Base-by-base conservation (phyloP, 2,797 vertebrate genomes). In the Vespertilio murinus region DNA sequence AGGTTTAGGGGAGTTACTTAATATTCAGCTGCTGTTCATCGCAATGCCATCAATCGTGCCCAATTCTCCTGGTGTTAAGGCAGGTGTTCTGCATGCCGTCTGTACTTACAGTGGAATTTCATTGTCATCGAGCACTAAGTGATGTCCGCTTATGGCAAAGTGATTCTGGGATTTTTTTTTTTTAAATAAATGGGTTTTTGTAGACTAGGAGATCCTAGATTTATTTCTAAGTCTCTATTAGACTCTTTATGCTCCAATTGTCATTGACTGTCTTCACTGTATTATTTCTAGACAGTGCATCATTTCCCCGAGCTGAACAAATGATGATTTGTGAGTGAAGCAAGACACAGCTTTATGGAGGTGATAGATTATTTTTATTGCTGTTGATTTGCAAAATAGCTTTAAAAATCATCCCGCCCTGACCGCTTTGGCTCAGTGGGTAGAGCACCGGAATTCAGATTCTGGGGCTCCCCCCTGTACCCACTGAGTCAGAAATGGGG, bases 41-140 rank as follows among this genome's bases (percentile, higher is more conserved):
- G 84, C 2, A 96, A 95, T 96, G 97, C 90, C 91, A 97, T 97
- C 96, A 92, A 96, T 98, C 97, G 97, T 70, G 25, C 81, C 94
- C 94, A 97, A 79, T 80, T 75, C 73, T 97, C 71, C 91, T 95
- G 80, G 70, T 96, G 90, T 94, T 96, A 96, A 96, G 88, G 88
- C 49, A 93, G 83, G 96, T 56, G 91, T 95, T 79, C 91, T 96
- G 90, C 20, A 1, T 92, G 97, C 97, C 95, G 97, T 97, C 96
- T 92, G 20, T 94, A 97, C 97, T 97, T 97, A 96, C 94, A 94
- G 83, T 96, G 93, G 96, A 97, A 96, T 97, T 97, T 97, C 56
- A 17, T 95, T 96, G 96, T 97, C 97, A 98, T 97, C 96, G 97
- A 97, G 91, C 91, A 95, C 96, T 97, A 97, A 98, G 97, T 97